Conservation (phyloP, 1,140 invertebrate species). For the Ceratoteleas bidentatus region DNA sequence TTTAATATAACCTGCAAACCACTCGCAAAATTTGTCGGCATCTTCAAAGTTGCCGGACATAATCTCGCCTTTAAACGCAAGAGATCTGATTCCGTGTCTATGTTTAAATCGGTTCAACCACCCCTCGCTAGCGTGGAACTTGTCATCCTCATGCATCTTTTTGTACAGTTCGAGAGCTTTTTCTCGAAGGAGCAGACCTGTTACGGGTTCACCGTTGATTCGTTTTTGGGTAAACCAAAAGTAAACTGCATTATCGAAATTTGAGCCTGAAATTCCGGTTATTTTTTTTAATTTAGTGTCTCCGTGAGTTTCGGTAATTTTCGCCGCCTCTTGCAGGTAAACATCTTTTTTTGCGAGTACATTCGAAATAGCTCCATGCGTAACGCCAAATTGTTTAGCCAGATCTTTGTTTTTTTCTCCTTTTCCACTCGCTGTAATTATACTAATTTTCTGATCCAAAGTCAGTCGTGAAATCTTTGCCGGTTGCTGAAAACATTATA, state of each 20-base stretch:
- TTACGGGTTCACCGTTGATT: neutral
- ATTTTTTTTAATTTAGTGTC: slow-evolving; percentile 10
- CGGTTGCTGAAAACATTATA: neutral
- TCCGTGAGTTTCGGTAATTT: neutral
- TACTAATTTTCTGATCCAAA: slow-evolving; percentile 3
- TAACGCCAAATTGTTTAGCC: slow-evolving; percentile 6
- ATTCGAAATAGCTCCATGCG: slow-evolving; percentile 1
- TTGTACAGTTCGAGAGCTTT: slow-evolving; percentile 8
- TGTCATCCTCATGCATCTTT: slow-evolving; percentile 1
- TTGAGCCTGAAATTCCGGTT: neutral
- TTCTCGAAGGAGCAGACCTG: slow-evolving; percentile 9
- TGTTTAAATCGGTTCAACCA: slow-evolving; percentile 49
- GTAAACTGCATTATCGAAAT: slow-evolving; percentile 15
- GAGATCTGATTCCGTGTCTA: slow-evolving; percentile 9
- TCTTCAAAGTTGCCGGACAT: slow-evolving; percentile 16
- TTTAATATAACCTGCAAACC: neutral
- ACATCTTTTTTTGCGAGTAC: neutral
- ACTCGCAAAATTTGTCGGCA: slow-evolving; percentile 14
- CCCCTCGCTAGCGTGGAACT: slow-evolving; percentile 33
- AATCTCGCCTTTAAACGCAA: slow-evolving; percentile 23
- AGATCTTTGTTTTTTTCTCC: slow-evolving; percentile 16
- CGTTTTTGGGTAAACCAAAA: slow-evolving; percentile 25
- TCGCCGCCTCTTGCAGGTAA: slow-evolving; percentile 5
- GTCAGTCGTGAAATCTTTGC: neutral
- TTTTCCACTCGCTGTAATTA: slow-evolving; percentile 9